phyloP scores from a whole-genome alignment of 2,888 invertebrate species.

The Acanthoscelides obtectus region DNA sequence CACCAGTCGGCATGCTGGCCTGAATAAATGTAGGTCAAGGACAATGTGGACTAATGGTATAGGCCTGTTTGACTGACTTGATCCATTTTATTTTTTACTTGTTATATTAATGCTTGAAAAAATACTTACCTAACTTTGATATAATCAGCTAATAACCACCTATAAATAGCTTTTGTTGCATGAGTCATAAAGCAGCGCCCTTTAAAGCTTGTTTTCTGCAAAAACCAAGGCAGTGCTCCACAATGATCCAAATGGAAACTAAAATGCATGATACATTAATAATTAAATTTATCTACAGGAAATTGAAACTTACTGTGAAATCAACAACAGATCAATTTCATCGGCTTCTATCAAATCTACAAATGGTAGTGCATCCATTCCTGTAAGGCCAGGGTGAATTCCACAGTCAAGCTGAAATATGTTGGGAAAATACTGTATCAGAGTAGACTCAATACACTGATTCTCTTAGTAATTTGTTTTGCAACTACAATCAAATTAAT shows the following conservation, averaged over 20 bases:
- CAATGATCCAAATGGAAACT: conserved; percentile 98
- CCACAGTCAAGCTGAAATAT: conserved; percentile 84
- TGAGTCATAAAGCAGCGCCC: conserved; percentile 99
- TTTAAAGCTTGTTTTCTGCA: conserved; percentile 94
- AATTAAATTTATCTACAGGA: background rate
- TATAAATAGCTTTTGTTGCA: conserved; percentile 98
- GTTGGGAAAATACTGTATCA: too few species aligned
- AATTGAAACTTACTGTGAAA: conserved; percentile 69
- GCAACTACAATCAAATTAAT: too few species aligned
- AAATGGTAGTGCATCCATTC: conserved; percentile 97
- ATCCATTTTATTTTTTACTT: too few species aligned
- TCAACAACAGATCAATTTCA: conserved; percentile 89
- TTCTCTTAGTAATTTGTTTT: too few species aligned
- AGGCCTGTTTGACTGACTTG: too few species aligned
- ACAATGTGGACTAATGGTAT: too few species aligned
- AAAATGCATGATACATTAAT: conserved; percentile 29
- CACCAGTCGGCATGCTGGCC: too few species aligned
- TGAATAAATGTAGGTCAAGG: too few species aligned
- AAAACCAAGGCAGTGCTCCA: conserved; percentile 96
- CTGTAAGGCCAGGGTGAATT: conserved; percentile 95
- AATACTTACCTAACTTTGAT: conserved; percentile 72
- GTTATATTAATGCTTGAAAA: background rate
- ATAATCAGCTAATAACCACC: conserved; percentile 97
- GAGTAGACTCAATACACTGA: too few species aligned
- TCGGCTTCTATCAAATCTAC: conserved; percentile 97